Evolutionary conservation across 2,113 vertebrate genomes (phyloP), one percentile per base, ranked within the genome.

Genomic region (Cyanistes caeruleus): DNA sequence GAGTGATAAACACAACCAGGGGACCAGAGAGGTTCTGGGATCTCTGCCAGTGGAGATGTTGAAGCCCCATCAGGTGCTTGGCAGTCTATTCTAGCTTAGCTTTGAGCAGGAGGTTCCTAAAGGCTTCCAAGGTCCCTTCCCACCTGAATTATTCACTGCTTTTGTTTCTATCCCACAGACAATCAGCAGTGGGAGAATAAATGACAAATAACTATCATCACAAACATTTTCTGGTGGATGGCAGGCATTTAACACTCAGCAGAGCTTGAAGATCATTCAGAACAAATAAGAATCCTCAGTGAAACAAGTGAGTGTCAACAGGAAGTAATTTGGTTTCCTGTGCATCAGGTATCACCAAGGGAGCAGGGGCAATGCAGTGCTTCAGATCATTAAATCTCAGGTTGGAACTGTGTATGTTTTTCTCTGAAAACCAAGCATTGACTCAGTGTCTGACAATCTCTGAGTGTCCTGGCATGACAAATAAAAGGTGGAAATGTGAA

Each of bases 1-100:
- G 17, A 65, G 27, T 58, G 56, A 41, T 11, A 35, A 35, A 33
- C 15, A 48, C 0, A 0, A 63, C 14, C 35, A 64, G 27, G n/a
- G 73, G 8, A 37, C 7, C 30, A 43, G 52, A 78, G 59, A 78
- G 35, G 16, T 73, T 89, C 16, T 55, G 39, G n/a, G 59, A 28
- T 81, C 23, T 80, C 51, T 58, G 0, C 31, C 14, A 41, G 25
- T 44, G 51, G 48, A 68, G 31, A 19, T 52, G 22, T 0, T 63
- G 72, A 51, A 74, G 33, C 23, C 14, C 48, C 39, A 33, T 23
- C 22, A 44, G 13, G 11, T 30, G 59, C 46, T 67, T 39, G 41
- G 14, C 60, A 78, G 5, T 68, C 37, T 68, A 31, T 44, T 23
- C 27, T 43, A 19, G 7, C 41, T 74, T 25, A 68, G 13, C 39